Percentiles rank a stretch among this genome's conserved stretches.
Evolutionary conservation across 2,888 invertebrate species (phyloP).

Genomic region (Eutolmus rufibarbis): DNA sequence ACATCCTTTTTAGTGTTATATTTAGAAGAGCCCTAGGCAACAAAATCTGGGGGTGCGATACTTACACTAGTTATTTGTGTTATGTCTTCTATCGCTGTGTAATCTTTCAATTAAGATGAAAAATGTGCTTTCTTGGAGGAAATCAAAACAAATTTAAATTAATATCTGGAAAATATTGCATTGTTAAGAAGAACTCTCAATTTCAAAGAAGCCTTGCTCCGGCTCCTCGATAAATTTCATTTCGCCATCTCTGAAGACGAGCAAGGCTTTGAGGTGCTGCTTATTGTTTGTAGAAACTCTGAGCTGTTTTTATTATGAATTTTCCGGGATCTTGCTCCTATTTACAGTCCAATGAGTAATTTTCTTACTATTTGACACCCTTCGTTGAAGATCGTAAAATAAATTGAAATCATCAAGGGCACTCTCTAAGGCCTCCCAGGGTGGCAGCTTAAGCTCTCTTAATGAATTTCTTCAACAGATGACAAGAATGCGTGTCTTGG

Average conservation of each 20-base stretch:
- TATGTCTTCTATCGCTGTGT: neutral
- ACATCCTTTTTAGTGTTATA: neutral
- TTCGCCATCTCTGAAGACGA: neutral
- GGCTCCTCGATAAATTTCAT: neutral
- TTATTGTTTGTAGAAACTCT: neutral
- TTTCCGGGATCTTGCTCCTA: slow-evolving; percentile 11
- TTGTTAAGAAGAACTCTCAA: neutral
- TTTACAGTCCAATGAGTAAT: slow-evolving; percentile 26
- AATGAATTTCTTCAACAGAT: slow-evolving; percentile 13
- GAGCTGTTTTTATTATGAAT: slow-evolving; percentile 26
- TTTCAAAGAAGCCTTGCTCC: neutral
- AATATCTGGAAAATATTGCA: slow-evolving; percentile 25
- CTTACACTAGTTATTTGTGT: neutral
- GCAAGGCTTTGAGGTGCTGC: neutral
- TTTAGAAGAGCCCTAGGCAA: neutral
- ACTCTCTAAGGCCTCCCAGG: neutral
- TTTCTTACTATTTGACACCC: slow-evolving; percentile 24
- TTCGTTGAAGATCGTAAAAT: slow-evolving; percentile 1
- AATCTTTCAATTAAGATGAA: neutral
- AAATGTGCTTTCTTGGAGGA: neutral
- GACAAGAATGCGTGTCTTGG: slow-evolving; percentile 5
- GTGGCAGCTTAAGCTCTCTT: neutral
- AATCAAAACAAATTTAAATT: neutral
- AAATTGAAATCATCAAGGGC: slow-evolving; percentile 5
- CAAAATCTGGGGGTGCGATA: neutral